Base-by-base conservation (phyloP, 92 coral and sea anemone species). In the Paramuricea clavata region DNA sequence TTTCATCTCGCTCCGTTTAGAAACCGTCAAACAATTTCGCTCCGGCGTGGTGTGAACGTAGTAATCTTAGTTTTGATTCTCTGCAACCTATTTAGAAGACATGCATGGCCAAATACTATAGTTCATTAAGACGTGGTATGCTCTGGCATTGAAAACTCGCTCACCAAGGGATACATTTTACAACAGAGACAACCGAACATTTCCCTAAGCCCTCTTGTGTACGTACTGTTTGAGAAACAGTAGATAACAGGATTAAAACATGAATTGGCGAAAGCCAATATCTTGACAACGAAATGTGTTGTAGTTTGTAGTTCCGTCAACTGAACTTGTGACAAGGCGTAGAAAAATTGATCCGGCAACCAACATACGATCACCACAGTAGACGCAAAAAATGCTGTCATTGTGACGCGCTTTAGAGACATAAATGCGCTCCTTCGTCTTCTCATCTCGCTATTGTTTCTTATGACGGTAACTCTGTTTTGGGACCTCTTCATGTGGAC, bases 321-420 rank as follows among this genome's bases (percentile, higher is more conserved):
- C 12, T 78, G 88, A 36, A 67, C 86, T 19, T 89, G 47, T 5
- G 94, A 85, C 73, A 91, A 59, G 16, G 89, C 83, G 59, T 90
- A 95, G 82, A 78, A 93, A 0, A 95, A 19, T 81, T 95, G 98
- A 83, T 93, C 92, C 0, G 97, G 98, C 69, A 95, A 71, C 98
- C 98, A 95, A 30, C 98, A 93, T 30, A 88, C 67, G 0, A 94
- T 90, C 31, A 95, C 50, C 0, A 95, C 56, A 11, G 88, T 81
- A 12, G 98, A 93, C 13, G 90, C 93, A 3, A 92, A 10, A 47
- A 59, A 59, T 3, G 73, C 84, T 28, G 67, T 79, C 13, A 23
- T 21, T 34, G 84, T 79, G 10, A 79, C 31, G 9, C 84, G 52
- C 13, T 79, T 79, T n/a, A 79, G 36, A 39, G 84, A 33, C 7